Base-by-base conservation (phyloP, 2,888 invertebrate species). In the Autographa pulchrina region DNA sequence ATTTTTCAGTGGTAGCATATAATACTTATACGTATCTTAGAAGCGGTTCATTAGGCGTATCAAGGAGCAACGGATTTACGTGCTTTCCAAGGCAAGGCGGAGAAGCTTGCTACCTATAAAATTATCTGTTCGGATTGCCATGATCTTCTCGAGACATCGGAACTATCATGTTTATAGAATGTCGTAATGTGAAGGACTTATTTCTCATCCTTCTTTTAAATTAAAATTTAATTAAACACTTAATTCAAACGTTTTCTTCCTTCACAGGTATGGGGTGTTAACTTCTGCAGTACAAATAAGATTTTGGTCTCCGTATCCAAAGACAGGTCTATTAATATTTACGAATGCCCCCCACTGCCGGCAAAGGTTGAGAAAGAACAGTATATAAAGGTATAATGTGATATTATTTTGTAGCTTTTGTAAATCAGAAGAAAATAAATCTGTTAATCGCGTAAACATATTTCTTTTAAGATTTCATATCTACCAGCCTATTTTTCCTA, bases 221-320 rank as follows among this genome's bases (percentile, higher is more conserved):
- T 4, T 43, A 5, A 43, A 43, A 2, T 9, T 52, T 54, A 18
- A 54, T 9, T 11, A 18, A 8, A 0, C 9, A 18, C 11, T 0
- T n/a, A 8, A n/a, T n/a, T 2, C 20, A 13, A 11, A 56, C 9
- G 11, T 3, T 0, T 41, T 31, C 61, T 58, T 70, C 0, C 2
- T 79, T 96, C 96, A 66, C 94, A 98, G 98, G 99, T 98, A 0
- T 99, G 99, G 98, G 97, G 98, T 65, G 97, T 98, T 0, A 97
- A 97, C 85, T 99, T 98, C 91, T 98, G 97, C 92, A 96, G 97
- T 0, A 97, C 97, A 74, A 98, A 98, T 82, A 97, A 97, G 80
- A 98, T 97, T 88, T 96, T 99, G 41, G 96, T 98, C 6, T 99
- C 99, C 0, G 99, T 99, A 0, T 98, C 99, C 0, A 99, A 99